phyloP scores from a whole-genome alignment of 2,888 invertebrate species.

The Drosophila mulleri region DNA sequence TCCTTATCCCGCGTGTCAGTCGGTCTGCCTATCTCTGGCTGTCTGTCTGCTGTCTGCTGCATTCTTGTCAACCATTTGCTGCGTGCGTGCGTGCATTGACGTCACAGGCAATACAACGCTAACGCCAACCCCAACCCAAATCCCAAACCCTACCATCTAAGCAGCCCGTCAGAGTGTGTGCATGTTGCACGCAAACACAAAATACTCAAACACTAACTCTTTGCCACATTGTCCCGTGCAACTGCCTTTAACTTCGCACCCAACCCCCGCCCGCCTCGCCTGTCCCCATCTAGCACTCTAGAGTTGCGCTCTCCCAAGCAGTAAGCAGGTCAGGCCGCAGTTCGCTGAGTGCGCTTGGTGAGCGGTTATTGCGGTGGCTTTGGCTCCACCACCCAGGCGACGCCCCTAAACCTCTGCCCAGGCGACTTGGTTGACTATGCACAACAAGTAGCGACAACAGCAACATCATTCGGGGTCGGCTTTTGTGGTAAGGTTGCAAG shows the following conservation, averaged over 20 bases:
- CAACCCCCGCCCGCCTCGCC: background rate
- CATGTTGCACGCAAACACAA: conserved; percentile 76
- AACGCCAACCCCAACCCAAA: background rate
- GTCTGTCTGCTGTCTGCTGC: conserved; percentile 53
- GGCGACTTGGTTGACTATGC: background rate
- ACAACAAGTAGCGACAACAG: conserved; percentile 27
- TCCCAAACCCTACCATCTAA: background rate
- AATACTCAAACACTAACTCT: conserved; percentile 58
- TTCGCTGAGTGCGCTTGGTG: conserved; percentile 66
- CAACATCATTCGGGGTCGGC: conserved; percentile 43
- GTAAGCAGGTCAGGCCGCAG: conserved; percentile 76
- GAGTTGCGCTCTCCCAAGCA: conserved; percentile 38
- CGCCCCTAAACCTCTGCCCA: background rate
- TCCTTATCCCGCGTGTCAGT: background rate
- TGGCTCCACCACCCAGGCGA: conserved; percentile 4
- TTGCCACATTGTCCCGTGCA: conserved; percentile 53
- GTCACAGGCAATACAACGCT: conserved; percentile 45
- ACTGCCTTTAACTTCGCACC: conserved; percentile 1
- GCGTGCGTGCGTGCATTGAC: conserved; percentile 66
- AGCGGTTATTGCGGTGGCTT: conserved; percentile 72
- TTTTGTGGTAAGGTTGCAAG: conserved; percentile 68
- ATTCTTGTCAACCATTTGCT: conserved; percentile 54
- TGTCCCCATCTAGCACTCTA: background rate
- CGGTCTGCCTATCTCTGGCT: conserved; percentile 31
- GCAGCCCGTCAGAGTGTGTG: conserved; percentile 45